Conservation (phyloP, 2,113 vertebrate genomes). For the Tragelaphus buxtoni region DNA sequence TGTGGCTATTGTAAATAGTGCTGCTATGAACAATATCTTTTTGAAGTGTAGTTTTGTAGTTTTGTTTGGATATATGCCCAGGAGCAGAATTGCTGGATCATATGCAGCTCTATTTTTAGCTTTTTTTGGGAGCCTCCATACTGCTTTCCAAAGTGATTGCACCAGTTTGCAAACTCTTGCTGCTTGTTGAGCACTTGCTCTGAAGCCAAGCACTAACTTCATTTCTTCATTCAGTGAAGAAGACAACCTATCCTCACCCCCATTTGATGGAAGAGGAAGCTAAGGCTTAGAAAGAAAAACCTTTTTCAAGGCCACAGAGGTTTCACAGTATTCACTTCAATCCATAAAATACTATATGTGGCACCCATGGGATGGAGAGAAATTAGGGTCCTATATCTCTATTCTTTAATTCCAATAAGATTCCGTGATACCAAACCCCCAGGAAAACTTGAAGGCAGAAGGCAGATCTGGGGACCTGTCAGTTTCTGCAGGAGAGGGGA, state of each 20-base stretch:
- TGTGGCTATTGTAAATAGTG: neutral
- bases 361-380: neutral
- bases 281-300: neutral
- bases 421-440: accelerated
- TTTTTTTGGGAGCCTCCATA: neutral
- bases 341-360: neutral
- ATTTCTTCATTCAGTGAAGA: neutral
- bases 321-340: neutral
- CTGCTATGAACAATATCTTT: neutral
- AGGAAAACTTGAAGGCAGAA: neutral
- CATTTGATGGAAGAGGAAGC: neutral
- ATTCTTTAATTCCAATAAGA: neutral
- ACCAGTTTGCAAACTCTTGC: neutral
- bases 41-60: neutral
- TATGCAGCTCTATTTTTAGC: neutral
- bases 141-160: neutral
- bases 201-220: neutral
- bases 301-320: neutral
- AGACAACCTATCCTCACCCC: neutral
- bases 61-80: neutral
- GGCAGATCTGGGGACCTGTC: too few relatives aligned
- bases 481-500: neutral
- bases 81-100: neutral
- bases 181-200: neutral
- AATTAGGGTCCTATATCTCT: neutral